Conservation (phyloP, 2,888 invertebrate genomes). For the Venusia cambrica region DNA sequence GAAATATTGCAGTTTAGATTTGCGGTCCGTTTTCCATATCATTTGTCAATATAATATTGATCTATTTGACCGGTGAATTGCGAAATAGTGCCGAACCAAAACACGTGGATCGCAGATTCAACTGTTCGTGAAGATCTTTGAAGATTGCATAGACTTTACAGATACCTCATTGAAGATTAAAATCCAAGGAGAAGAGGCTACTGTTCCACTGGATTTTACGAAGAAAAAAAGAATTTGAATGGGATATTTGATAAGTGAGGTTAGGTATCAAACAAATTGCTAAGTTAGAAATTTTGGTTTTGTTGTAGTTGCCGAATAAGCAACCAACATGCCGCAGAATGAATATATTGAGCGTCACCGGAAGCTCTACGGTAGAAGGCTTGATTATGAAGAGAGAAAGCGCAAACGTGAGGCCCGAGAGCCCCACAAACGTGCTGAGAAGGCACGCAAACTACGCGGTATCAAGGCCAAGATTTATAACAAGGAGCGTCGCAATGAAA, state of each 20-base stretch:
- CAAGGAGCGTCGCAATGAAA: constrained; percentile 97
- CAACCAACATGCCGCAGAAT: constrained; percentile 96
- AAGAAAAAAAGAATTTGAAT: not conserved
- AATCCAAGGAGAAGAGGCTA: too few species aligned
- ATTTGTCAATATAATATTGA: not conserved
- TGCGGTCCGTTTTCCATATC: constrained; percentile 5
- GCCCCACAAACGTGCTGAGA: constrained; percentile 94
- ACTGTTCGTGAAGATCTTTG: constrained; percentile 15
- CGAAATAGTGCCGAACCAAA: constrained; percentile 16
- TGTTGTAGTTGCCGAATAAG: constrained; percentile 79
- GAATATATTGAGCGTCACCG: constrained; percentile 99
- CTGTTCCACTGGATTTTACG: not conserved
- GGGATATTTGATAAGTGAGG: constrained; percentile 34
- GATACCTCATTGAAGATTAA: too few species aligned
- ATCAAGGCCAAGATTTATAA: constrained; percentile 99
- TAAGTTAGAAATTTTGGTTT: constrained; percentile 68
- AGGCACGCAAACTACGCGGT: constrained; percentile 95
- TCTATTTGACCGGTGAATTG: constrained; percentile 1
- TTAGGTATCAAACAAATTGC: constrained; percentile 44
- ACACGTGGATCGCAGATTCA: constrained; percentile 27
- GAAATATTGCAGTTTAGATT: constrained; percentile 12
- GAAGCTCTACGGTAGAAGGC: constrained; percentile 96
- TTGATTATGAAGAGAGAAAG: constrained; percentile 98
- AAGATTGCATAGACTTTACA: constrained; percentile 9
- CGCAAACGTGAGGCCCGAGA: constrained; percentile 97